Evolutionary conservation across 1,140 invertebrate species (phyloP), one percentile per base, ranked within the genome.

Genomic region (Physella acuta): DNA sequence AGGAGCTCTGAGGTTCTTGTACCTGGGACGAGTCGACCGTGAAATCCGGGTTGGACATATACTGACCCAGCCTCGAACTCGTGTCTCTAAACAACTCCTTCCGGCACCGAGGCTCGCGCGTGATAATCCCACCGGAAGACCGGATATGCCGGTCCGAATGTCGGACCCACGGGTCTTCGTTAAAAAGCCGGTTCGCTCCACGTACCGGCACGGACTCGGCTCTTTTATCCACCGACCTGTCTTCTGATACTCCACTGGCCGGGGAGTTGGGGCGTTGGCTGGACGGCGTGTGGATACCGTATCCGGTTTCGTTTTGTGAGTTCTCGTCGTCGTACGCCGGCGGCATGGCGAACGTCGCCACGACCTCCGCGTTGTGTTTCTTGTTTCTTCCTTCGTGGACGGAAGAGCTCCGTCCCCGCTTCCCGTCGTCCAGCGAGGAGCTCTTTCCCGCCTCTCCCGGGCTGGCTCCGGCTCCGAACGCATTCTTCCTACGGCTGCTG

Each of bases 31-130:
- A n/a, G n/a, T n/a, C n/a, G n/a, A n/a, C n/a, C n/a, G n/a, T n/a
- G n/a, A n/a, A n/a, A n/a, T n/a, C n/a, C n/a, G n/a, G n/a, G n/a
- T n/a, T n/a, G n/a, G n/a, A n/a, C n/a, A n/a, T n/a, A n/a, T n/a
- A n/a, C n/a, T n/a, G n/a, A n/a, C n/a, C n/a, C n/a, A n/a, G n/a
- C n/a, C n/a, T n/a, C n/a, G n/a, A n/a, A n/a, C n/a, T n/a, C 16
- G 44, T n/a, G 30, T 65, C 62, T 65, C 53, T 65, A 24, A 65
- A 65, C n/a, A 52, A 34, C 49, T 65, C 44, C 24, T 65, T 65
- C 3, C 62, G 17, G 24, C 49, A 31, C 5, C 30, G 2, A 1
- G 49, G 44, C 44, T 65, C 62, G 20, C 30, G 30, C n/a, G 37
- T 30, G 36, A 11, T 49, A 26, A 33, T 24, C 17, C 30, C n/a